phyloP scores from a whole-genome alignment of 2,797 vertebrate species.

The Coendou prehensilis region DNA sequence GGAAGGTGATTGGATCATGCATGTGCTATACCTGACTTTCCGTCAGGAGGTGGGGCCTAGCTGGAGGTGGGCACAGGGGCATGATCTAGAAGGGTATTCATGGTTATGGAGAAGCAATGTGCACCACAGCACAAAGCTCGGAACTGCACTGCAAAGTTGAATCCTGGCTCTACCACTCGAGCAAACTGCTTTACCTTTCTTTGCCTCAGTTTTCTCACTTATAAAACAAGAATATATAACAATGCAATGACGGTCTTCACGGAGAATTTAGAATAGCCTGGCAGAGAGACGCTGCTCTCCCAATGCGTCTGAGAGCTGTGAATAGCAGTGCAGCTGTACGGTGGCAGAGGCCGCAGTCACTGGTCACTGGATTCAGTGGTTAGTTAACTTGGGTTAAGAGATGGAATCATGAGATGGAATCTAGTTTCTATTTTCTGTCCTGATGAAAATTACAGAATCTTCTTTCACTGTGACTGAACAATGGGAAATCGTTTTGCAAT shows the following conservation, averaged over 20 bases:
- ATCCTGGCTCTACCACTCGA: background rate
- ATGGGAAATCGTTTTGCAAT: background rate
- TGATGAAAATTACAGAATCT: conserved; percentile 23
- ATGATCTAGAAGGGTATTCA: background rate
- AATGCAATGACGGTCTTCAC: background rate
- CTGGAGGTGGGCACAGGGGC: background rate
- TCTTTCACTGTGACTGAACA: background rate
- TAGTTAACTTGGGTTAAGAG: background rate
- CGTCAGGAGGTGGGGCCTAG: background rate
- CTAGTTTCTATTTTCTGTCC: conserved; percentile 13
- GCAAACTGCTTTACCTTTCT: background rate
- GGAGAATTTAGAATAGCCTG: background rate
- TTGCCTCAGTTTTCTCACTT: background rate
- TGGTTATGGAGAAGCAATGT: background rate
- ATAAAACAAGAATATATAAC: background rate
- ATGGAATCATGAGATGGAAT: background rate
- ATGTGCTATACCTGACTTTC: background rate
- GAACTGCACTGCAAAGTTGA: too few species aligned
- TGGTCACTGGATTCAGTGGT: background rate
- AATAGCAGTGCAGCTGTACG: background rate
- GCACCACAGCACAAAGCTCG: background rate
- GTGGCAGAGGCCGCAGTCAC: background rate
- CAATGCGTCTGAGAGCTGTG: background rate
- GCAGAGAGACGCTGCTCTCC: background rate
- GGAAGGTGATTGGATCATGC: background rate